phyloP scores from a whole-genome alignment of 2,113 vertebrate species.

The Uropsilus gracilis region DNA sequence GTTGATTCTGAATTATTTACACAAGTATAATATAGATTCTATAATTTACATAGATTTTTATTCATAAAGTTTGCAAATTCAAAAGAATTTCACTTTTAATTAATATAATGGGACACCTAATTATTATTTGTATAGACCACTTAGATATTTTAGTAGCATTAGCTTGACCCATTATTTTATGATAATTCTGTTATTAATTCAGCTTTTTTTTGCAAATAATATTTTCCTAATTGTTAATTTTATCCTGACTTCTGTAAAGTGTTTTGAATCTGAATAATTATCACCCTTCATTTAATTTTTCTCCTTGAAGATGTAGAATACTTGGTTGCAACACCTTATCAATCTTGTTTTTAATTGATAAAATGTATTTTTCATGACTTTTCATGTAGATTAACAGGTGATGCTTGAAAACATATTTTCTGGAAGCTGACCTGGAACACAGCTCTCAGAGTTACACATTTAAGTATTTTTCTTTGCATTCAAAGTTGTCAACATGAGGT shows the following conservation, averaged over 20 bases:
- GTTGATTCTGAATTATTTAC: neutral
- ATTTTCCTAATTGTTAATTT: slow-evolving; percentile 45
- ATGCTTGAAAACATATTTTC: slow-evolving; percentile 5
- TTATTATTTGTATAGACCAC: neutral
- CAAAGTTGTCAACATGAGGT: slow-evolving; percentile 29
- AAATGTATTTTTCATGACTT: neutral
- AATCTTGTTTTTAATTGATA: slow-evolving; percentile 48
- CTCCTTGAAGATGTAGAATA: neutral
- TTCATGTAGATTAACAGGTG: slow-evolving; percentile 46
- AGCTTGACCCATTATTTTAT: neutral
- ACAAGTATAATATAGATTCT: neutral
- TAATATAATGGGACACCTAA: neutral
- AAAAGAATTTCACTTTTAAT: neutral
- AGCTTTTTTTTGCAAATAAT: slow-evolving; percentile 26
- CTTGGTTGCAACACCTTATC: neutral
- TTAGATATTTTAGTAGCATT: slow-evolving; percentile 16
- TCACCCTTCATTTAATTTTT: slow-evolving; percentile 47
- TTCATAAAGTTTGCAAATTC: neutral
- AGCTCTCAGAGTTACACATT: neutral
- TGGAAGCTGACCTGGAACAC: neutral
- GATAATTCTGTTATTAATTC: slow-evolving; percentile 13
- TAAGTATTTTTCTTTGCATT: slow-evolving; percentile 48
- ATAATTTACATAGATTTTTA: neutral
- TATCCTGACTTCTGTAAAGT: slow-evolving; percentile 10
- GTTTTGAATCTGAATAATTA: slow-evolving; percentile 66